A percentile compares a stretch with the other conserved stretches of the same genome.
phyloP scores from a whole-genome alignment of 2,113 vertebrate species.

The Nycticorax nycticorax region DNA sequence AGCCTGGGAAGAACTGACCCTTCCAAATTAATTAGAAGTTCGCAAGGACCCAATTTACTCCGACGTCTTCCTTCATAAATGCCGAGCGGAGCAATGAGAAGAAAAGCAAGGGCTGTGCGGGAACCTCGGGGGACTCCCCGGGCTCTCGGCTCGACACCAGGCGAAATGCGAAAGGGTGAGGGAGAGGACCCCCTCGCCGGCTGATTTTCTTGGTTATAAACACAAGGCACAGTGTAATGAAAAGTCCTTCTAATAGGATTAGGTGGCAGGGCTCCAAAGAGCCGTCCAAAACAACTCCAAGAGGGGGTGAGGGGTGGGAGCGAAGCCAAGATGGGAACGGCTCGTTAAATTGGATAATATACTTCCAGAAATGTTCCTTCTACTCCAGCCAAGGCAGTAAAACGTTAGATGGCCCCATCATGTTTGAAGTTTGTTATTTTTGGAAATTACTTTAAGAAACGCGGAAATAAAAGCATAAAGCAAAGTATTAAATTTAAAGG shows the following conservation, averaged over 20 bases:
- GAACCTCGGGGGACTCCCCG: neutral
- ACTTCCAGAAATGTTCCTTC: conserved; percentile 58
- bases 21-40: conserved; percentile 63
- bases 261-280: conserved; percentile 27
- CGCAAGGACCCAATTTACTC: conserved; percentile 44
- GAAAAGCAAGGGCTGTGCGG: neutral
- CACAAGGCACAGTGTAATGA: conserved; percentile 45
- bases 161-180: neutral
- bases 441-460: conserved; percentile 65
- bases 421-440: conserved; percentile 67
- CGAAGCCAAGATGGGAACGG: conserved; percentile 23
- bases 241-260: conserved; percentile 65
- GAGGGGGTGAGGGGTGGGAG: conserved; percentile 41
- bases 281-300: conserved; percentile 23
- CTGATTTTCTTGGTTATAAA: conserved; percentile 38
- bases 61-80: conserved; percentile 12
- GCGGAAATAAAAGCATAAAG: conserved; percentile 62
- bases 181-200: neutral
- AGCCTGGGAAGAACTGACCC: conserved; percentile 34
- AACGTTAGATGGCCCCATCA: conserved; percentile 43
- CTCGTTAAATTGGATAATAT: conserved; percentile 61
- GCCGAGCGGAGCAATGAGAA: neutral
- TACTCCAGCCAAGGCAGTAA: conserved; percentile 62
- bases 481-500: conserved; percentile 58
- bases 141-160: neutral